Conservation (phyloP, 2,888 invertebrate genomes). For the Conistra vaccinii region DNA sequence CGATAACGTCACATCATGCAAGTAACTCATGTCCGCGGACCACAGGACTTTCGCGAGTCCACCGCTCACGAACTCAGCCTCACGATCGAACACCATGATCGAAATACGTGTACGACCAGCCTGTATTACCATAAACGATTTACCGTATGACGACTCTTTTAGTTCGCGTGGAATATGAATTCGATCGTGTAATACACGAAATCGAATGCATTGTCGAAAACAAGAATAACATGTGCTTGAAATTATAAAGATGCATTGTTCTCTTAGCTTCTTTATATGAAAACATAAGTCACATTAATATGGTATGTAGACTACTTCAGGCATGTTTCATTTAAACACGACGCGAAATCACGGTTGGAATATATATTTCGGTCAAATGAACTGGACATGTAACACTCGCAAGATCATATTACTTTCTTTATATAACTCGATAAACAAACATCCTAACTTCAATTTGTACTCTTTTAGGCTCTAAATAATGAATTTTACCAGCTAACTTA, state of each 20-base stretch:
- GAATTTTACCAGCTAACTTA: not conserved
- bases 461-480: constrained; percentile 7
- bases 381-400: constrained; percentile 1
- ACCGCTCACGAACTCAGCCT: constrained; percentile 83
- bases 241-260: constrained; percentile 78
- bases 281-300: constrained; percentile 44
- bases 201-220: constrained; percentile 83
- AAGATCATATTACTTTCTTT: constrained; percentile 10
- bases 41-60: constrained; percentile 76
- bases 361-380: constrained; percentile 34
- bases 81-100: constrained; percentile 88
- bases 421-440: not conserved
- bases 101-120: constrained; percentile 83
- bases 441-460: not conserved
- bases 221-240: constrained; percentile 77
- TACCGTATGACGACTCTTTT: constrained; percentile 87
- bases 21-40: constrained; percentile 76
- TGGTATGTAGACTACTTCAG: constrained; percentile 34
- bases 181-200: constrained; percentile 83
- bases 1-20: constrained; percentile 78
- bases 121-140: constrained; percentile 86
- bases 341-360: constrained; percentile 41
- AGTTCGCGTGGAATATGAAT: constrained; percentile 87
- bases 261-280: constrained; percentile 71
- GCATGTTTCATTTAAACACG: constrained; percentile 44